phyloP scores from a whole-genome alignment of 2,888 invertebrate species.

The Pachliopta kotzebuea region DNA sequence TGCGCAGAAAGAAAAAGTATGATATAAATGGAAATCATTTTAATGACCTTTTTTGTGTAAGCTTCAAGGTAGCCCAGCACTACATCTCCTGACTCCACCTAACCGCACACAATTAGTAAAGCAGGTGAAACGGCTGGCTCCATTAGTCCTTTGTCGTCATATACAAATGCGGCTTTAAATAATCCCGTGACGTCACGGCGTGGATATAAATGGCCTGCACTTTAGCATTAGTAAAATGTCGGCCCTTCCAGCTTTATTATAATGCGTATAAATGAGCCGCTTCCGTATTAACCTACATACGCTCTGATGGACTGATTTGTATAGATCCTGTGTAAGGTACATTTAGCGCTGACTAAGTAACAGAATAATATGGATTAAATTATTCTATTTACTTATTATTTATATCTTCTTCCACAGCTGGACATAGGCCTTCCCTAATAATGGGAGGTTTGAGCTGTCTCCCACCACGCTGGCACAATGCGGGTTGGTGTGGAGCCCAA shows the following conservation, averaged over 20 bases:
- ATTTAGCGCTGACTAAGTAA: no score
- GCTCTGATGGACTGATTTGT: neutral
- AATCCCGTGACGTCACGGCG: conserved; percentile 16
- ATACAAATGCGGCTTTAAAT: conserved; percentile 16
- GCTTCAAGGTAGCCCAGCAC: neutral
- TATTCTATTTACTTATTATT: no score
- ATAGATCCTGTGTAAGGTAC: no score
- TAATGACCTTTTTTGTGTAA: no score
- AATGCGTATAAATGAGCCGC: conserved; percentile 9
- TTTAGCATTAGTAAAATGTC: conserved; percentile 23
- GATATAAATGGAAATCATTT: no score
- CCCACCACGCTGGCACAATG: no score
- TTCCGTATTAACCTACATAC: conserved; percentile 9
- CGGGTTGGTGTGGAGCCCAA: no score
- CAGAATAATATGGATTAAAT: no score
- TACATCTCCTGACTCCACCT: neutral
- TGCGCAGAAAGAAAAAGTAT: no score
- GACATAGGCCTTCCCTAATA: no score
- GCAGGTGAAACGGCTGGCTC: conserved; percentile 4
- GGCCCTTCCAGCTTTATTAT: conserved; percentile 3
- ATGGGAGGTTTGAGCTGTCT: no score
- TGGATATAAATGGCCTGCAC: conserved; percentile 16
- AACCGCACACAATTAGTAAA: neutral
- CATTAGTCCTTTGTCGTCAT: conserved; percentile 6
- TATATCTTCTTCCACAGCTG: no score